Evolutionary conservation across 2,113 vertebrate genomes (phyloP).

Genomic region (Brachypteracias leptosomus): DNA sequence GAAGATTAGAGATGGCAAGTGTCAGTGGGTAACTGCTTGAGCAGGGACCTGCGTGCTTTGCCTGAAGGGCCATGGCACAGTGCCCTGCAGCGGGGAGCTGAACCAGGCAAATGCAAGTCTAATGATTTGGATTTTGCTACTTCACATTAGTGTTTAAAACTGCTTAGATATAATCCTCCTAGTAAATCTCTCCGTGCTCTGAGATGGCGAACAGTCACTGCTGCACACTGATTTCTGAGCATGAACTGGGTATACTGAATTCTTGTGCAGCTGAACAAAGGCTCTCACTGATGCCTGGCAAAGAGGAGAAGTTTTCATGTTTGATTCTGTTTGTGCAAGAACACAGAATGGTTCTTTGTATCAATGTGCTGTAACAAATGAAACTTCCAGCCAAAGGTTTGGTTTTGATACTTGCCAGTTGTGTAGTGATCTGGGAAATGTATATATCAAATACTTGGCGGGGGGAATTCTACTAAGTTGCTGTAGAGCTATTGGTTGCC

Average conservation of each 20-base stretch:
- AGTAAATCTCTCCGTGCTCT: conserved; percentile 48
- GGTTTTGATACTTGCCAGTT: background rate
- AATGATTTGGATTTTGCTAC: conserved; percentile 63
- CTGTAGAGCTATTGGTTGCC: background rate
- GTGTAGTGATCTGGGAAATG: background rate
- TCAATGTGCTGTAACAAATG: background rate
- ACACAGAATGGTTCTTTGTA: conserved; percentile 9
- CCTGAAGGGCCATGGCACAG: background rate
- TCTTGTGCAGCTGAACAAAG: conserved; percentile 55
- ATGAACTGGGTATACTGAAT: conserved; percentile 15
- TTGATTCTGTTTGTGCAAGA: conserved; percentile 9
- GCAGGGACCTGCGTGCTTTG: background rate
- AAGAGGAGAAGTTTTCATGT: conserved; percentile 10
- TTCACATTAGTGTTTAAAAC: conserved; percentile 62
- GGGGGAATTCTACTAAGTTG: background rate
- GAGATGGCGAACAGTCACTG: background rate
- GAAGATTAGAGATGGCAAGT: conserved; percentile 36
- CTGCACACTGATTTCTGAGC: background rate
- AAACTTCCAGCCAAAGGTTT: background rate
- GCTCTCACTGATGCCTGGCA: conserved; percentile 18
- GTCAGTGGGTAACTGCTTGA: background rate
- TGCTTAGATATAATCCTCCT: conserved; percentile 63
- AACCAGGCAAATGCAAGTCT: conserved; percentile 48
- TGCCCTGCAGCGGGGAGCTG: background rate
- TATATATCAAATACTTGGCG: background rate